Evolutionary conservation across 2,797 vertebrate genomes (phyloP), one percentile per base, ranked within the genome.

Genomic region (Pangasius djambal): DNA sequence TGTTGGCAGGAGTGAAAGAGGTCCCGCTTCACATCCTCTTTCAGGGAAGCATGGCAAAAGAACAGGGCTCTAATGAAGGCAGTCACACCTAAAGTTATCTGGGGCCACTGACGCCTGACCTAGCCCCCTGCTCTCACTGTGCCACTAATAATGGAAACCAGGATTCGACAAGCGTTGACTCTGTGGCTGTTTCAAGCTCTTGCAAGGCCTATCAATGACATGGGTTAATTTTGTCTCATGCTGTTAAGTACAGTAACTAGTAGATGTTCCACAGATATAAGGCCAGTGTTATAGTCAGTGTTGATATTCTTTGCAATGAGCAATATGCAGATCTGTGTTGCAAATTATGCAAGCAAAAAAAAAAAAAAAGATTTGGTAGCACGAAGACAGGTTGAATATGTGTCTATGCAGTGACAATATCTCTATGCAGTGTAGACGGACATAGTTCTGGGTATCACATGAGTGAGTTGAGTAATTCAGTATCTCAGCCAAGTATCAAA

Each of bases 41-140:
- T 93, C 92, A 94, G 96, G 96, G 95, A 92, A 96, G 93, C 97
- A 96, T 86, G 12, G 65, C 65, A 81, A 70, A 70, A 22, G 96
- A 96, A 55, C 50, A 55, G 7, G n/a, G 97, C 95, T 94, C 96
- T 98, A 98, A 99, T 99, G 97, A 99, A 98, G 97, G 97, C 96
- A 96, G 97, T 96, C 97, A 97, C 97, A 99, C 97, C 97, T 97
- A 97, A 98, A 98, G 96, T 98, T 98, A 95, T 96, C 95, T 95
- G 94, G 95, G 91, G 94, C 95, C 89, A 88, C 93, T 91, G 96
- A 96, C 96, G 96, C 97, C 97, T 98, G 97, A 96, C 96, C 96
- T 90, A 87, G 94, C 95, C 94, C 96, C 31, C 12, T 88, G 95
- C 95, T 95, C 96, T 94, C 92, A 94, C 91, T 82, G 92, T 97